Base-by-base conservation (phyloP, 2,797 vertebrate species). In the Chrosomus eos region DNA sequence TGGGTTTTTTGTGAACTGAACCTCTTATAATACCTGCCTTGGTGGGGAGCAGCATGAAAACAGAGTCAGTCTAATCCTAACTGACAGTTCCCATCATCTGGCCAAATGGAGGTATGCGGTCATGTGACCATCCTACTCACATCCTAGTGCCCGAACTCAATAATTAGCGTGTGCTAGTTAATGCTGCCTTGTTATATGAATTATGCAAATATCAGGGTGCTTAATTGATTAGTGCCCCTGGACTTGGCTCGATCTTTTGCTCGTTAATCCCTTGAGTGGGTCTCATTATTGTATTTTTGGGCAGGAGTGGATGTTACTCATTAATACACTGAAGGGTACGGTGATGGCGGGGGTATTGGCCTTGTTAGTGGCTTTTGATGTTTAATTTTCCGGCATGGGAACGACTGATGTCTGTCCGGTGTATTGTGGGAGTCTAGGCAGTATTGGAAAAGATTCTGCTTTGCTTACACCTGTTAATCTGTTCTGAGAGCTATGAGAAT, bases 121-220 rank as follows among this genome's bases (percentile, higher is more conserved):
- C 87, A 87, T 70, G 71, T 86, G 89, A 89, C 80, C 66, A n/a
- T 40, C 67, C 45, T 43, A 10, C 82, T 86, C 79, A 66, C 67
- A 48, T 48, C 45, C 45, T 48, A 68, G 64, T 64, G 70, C 67
- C 68, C 51, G 19, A 85, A 66, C 85, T 85, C 89, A 78, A 86
- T 94, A 95, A 96, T 96, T 95, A 95, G 93, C 92, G 91, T 90
- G 91, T 91, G 48, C 85, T 89, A 90, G 93, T 95, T 96, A 95
- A 94, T 94, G 93, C 91, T 64, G 88, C 91, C 92, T 92, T 90
- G 91, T 92, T 94, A 94, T 94, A 93, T 95, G 93, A 95, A 94
- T 94, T 94, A 95, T 95, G 95, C 93, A 94, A 95, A 96, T 94
- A 81, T 88, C 5, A 36, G 83, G 60, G 87, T 90, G 92, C 90